These are phyloP conservation scores for Oryzias melastigma DNA, from an alignment of 2,113 vertebrate species.

Conservation along the genomic window DNA sequence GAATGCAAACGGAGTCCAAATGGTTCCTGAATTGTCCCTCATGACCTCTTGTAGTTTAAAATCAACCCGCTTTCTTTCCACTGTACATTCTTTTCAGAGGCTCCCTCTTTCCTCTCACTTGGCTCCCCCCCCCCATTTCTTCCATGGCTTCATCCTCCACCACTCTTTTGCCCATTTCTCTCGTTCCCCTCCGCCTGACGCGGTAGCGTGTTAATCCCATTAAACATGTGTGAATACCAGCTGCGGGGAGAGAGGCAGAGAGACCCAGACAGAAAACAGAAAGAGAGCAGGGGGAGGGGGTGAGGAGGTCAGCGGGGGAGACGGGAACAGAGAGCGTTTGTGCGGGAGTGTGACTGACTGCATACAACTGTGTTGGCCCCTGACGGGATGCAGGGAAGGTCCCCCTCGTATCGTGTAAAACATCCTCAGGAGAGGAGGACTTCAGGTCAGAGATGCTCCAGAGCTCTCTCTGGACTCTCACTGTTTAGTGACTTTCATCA, in stretches of 20 bases:
- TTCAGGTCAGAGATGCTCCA: too few relatives aligned
- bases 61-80: conserved; percentile 50
- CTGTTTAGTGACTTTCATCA: too few relatives aligned
- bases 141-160: conserved; percentile 60
- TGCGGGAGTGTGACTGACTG: conserved; percentile 44
- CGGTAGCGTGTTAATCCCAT: conserved; percentile 73
- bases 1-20: conserved; percentile 40
- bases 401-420: conserved; percentile 3
- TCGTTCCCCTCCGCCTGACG: conserved; percentile 31
- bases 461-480: too few relatives aligned
- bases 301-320: conserved; percentile 10
- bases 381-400: conserved; percentile 13
- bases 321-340: conserved; percentile 56
- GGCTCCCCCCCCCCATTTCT: conserved; percentile 26
- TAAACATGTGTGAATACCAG: conserved; percentile 77
- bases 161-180: conserved; percentile 40
- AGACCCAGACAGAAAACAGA: conserved; percentile 2
- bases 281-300: conserved; percentile 6
- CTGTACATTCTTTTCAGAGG: conserved; percentile 53
- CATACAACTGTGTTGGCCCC: conserved; percentile 31
- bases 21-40: conserved; percentile 33
- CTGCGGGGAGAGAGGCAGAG: conserved; percentile 46
- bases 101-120: conserved; percentile 23
- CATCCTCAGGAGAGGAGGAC: neutral
- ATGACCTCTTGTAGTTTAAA: conserved; percentile 46